phyloP scores from a whole-genome alignment of 2,797 vertebrate genomes.

The Rhinoraja longicauda region DNA sequence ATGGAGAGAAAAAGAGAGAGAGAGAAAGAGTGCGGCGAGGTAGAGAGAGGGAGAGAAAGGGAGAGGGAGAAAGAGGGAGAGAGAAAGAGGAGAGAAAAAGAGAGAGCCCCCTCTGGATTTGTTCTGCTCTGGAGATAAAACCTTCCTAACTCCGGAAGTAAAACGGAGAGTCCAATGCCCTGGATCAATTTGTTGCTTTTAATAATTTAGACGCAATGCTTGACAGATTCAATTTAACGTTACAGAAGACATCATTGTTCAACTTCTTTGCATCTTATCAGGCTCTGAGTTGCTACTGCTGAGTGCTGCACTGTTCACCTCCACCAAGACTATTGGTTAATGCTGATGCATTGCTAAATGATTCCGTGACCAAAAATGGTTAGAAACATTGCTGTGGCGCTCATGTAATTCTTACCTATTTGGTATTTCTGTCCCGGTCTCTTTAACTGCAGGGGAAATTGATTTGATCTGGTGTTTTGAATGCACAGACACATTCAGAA shows the following conservation, averaged over 20 bases:
- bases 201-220: not conserved
- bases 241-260: not conserved
- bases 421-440: not conserved
- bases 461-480: not conserved
- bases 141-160: not conserved
- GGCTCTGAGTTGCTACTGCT: not conserved
- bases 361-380: not conserved
- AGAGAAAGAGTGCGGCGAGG: too few relatives aligned
- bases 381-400: not conserved
- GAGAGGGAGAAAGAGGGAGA: not conserved
- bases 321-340: not conserved
- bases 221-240: not conserved
- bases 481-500: not conserved
- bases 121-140: not conserved
- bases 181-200: constrained; percentile 4
- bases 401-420: not conserved
- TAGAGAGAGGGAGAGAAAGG: too few relatives aligned
- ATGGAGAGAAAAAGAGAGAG: too few relatives aligned
- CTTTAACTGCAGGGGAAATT: not conserved
- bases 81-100: too few relatives aligned
- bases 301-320: not conserved
- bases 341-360: not conserved
- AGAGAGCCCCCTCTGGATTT: not conserved
- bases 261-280: not conserved
- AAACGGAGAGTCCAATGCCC: not conserved